Conservation (phyloP, 2,888 invertebrate species). For the Osmoderma eremita region DNA sequence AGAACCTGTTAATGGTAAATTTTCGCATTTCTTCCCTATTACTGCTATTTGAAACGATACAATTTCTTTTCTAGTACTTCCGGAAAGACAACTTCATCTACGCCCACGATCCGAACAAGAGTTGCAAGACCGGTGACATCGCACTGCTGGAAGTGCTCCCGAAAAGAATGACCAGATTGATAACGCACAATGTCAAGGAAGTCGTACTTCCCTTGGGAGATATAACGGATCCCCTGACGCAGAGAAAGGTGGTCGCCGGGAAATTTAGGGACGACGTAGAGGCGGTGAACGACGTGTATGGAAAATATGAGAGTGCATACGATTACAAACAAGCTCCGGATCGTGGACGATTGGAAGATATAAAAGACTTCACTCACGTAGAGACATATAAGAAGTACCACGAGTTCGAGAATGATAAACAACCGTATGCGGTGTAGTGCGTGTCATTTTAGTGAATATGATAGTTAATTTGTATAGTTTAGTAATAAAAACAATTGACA, state of each 20-base stretch:
- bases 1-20: conserved; percentile 80
- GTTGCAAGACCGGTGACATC: conserved; percentile 84
- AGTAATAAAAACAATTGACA: background rate
- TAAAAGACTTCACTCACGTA: conserved; percentile 82
- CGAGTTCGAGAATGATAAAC: conserved; percentile 77
- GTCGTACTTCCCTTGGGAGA: conserved; percentile 86
- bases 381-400: conserved; percentile 82
- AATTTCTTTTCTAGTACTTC: conserved; percentile 74
- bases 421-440: conserved; percentile 75
- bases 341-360: conserved; percentile 84
- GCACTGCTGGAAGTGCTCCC: conserved; percentile 81
- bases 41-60: conserved; percentile 46
- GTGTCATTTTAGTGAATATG: background rate
- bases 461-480: conserved; percentile 9
- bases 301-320: conserved; percentile 74
- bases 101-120: conserved; percentile 80
- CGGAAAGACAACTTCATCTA: conserved; percentile 76
- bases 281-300: conserved; percentile 74
- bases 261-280: conserved; percentile 81
- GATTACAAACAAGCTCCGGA: conserved; percentile 80
- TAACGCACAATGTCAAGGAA: conserved; percentile 82
- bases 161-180: conserved; percentile 76
- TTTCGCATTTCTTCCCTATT: conserved; percentile 44
- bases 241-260: conserved; percentile 79
- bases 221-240: conserved; percentile 85